Conservation (phyloP, 2,888 invertebrate genomes). For the Epirrita christyi region DNA sequence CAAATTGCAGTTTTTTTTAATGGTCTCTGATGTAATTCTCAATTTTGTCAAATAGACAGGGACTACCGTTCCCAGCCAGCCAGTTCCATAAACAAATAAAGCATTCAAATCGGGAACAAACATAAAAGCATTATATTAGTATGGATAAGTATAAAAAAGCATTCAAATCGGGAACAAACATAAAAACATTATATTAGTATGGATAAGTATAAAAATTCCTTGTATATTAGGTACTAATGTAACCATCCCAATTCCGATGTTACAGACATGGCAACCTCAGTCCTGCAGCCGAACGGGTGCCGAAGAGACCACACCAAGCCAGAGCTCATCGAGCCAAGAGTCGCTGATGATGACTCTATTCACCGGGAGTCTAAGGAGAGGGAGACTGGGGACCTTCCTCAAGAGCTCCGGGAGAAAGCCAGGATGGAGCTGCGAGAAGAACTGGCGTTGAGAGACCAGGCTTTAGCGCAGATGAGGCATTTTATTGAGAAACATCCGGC, state of each 20-base stretch:
- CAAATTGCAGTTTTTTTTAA: too few relatives aligned
- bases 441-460: constrained; percentile 89
- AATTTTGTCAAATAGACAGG: too few relatives aligned
- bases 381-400: constrained; percentile 76
- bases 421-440: constrained; percentile 92
- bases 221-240: too few relatives aligned
- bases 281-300: constrained; percentile 74
- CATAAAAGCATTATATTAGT: too few relatives aligned
- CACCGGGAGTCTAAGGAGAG: constrained; percentile 69
- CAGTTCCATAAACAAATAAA: too few relatives aligned
- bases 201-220: too few relatives aligned
- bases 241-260: constrained; percentile 2
- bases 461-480: constrained; percentile 90
- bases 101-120: too few relatives aligned
- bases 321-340: constrained; percentile 58
- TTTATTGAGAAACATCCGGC: constrained; percentile 93
- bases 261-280: constrained; percentile 70
- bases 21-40: too few relatives aligned
- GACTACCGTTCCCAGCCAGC: too few relatives aligned
- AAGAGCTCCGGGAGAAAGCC: constrained; percentile 86
- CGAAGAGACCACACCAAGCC: constrained; percentile 65
- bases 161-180: too few relatives aligned
- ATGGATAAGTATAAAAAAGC: too few relatives aligned
- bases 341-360: constrained; percentile 70
- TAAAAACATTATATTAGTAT: too few relatives aligned